Conservation (phyloP, 2,797 vertebrate genomes). For the Mycteria americana region DNA sequence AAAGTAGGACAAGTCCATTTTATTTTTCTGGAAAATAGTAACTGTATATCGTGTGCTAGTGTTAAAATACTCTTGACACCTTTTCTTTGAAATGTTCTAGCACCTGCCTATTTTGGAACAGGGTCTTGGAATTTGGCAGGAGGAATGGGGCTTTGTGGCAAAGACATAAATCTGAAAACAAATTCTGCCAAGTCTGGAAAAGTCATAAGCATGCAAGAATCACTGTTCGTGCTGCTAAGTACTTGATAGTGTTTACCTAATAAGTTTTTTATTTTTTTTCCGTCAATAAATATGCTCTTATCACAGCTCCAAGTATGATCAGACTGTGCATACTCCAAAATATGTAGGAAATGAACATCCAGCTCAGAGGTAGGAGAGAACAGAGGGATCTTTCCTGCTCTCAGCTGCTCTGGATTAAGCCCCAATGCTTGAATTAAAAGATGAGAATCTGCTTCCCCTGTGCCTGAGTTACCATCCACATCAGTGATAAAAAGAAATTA, state of each 20-base stretch:
- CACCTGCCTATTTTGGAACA: neutral
- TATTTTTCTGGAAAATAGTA: neutral
- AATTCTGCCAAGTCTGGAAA: neutral
- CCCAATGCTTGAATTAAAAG: neutral
- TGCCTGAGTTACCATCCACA: neutral
- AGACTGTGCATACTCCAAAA: neutral
- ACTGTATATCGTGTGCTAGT: neutral
- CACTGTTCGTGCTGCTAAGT: neutral
- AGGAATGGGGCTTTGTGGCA: neutral
- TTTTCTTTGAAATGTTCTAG: neutral
- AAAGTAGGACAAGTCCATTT: neutral
- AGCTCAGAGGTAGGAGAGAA: neutral
- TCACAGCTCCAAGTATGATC: neutral
- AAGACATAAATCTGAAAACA: neutral
- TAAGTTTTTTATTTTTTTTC: neutral
- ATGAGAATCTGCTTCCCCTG: neutral
- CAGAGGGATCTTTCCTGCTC: neutral
- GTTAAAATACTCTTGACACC: neutral
- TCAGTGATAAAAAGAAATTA: neutral
- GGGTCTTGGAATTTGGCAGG: neutral
- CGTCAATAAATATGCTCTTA: neutral
- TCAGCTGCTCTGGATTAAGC: neutral
- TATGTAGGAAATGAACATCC: constrained; percentile 20
- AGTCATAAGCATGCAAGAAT: neutral
- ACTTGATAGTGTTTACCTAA: neutral